Evolutionary conservation across 2,888 invertebrate species (phyloP), one percentile per base, ranked within the genome.

Genomic region (Anagyrus pseudococci): DNA sequence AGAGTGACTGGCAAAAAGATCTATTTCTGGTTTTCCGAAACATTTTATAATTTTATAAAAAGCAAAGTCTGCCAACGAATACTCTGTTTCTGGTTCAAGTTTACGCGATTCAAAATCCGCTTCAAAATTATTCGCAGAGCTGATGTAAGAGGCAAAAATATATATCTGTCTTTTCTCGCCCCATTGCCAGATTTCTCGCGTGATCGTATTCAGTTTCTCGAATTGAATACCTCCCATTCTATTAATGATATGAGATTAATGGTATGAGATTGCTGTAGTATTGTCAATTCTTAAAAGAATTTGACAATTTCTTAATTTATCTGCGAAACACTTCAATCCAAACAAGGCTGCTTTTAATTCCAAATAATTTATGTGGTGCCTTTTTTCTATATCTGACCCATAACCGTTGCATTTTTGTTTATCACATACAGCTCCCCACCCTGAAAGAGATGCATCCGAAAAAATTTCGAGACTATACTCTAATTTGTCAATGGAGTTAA

Each of bases 1-100:
- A 25, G 48, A n/a, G 20, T 66, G 22, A 29, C 66, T 64, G 8
- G 72, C 71, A 65, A 73, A 73, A 13, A 71, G 49, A 46, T 73
- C 71, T 43, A 69, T 71, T 23, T 68, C 68, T 7, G 68, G 68
- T 6, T 52, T 26, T 1, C 65, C 61, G 10, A 65, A 37, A 15
- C 2, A 13, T n/a, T 17, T n/a, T 8, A 17, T 17, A 22, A 64
- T 56, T n/a, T 17, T 43, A 49, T 50, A 13, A 25, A 60, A 64
- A 20, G 56, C 64, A 4, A 17, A n/a, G 25, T 46, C 60, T 10
- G 59, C 19, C 10, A 60, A 26, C 43, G 53, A 50, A 8, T 23
- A 60, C 62, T 70, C 25, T 19, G 23, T 59, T 44, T 61, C 66
- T 0, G 50, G 46, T n/a, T 61, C 43, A 10, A 58, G 15, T 25